phyloP scores from a whole-genome alignment of 2,113 vertebrate species.

The Catagonus wagneri region DNA sequence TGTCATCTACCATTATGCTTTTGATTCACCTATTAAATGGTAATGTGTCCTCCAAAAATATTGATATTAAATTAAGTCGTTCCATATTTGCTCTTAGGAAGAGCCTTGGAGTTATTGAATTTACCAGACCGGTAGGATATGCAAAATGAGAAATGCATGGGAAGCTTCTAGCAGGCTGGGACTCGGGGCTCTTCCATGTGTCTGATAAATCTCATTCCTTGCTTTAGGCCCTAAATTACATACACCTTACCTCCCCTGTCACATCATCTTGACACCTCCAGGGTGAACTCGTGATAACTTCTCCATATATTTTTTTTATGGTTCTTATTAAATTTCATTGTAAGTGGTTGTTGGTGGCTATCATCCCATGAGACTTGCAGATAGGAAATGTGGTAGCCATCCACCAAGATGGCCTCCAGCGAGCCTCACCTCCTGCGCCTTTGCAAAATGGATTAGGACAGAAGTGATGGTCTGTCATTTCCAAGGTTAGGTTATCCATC shows the following conservation, averaged over 20 bases:
- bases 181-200: background rate
- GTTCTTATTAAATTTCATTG: background rate
- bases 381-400: background rate
- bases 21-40: conserved; percentile 48
- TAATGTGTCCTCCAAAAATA: conserved; percentile 26
- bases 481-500: background rate
- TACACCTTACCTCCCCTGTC: background rate
- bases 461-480: conserved; percentile 21
- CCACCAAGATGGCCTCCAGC: background rate
- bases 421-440: background rate
- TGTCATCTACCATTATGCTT: background rate
- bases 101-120: conserved; percentile 39
- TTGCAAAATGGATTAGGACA: background rate
- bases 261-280: background rate
- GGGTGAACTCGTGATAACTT: background rate
- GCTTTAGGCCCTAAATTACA: background rate
- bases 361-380: background rate
- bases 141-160: background rate
- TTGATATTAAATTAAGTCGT: conserved; percentile 62
- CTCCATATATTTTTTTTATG: background rate
- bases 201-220: background rate
- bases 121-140: background rate
- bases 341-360: background rate
- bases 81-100: conserved; percentile 3
- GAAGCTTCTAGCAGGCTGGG: background rate